Conservation (phyloP, 2,888 invertebrate genomes). For the Chrysolina oricalcia region DNA sequence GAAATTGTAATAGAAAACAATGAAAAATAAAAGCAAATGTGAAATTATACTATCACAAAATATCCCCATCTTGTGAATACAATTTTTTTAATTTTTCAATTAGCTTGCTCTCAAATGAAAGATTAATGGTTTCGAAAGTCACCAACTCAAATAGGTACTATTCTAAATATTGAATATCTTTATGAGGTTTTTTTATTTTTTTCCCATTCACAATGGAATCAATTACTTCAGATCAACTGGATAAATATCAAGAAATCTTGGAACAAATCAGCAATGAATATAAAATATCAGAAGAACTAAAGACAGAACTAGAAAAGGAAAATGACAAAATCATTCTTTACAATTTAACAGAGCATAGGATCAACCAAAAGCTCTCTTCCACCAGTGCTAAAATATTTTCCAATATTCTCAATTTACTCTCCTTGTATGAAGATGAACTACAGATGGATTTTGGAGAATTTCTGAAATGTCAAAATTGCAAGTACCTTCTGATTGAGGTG, state of each 20-base stretch:
- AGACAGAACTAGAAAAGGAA: slow-evolving; percentile 56
- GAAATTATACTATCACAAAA: no score
- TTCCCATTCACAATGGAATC: slow-evolving; percentile 54
- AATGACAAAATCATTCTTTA: slow-evolving; percentile 60
- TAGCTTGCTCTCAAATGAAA: no score
- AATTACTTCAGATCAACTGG: slow-evolving; percentile 54
- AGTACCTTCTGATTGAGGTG: slow-evolving; percentile 66
- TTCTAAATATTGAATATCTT: no score
- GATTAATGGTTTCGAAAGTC: no score
- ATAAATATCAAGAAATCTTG: slow-evolving; percentile 62
- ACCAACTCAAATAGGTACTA: no score
- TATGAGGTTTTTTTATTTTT: no score
- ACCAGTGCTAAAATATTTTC: slow-evolving; percentile 64
- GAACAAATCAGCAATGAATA: slow-evolving; percentile 63
- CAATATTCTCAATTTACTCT: slow-evolving; percentile 59
- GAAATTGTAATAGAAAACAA: no score
- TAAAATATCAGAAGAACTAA: slow-evolving; percentile 58
- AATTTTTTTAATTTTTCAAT: no score
- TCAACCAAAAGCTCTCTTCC: slow-evolving; percentile 59
- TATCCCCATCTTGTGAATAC: no score
- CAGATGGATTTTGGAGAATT: slow-evolving; percentile 49
- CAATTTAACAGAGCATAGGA: slow-evolving; percentile 55
- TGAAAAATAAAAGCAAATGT: no score
- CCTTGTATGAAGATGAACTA: slow-evolving; percentile 60
- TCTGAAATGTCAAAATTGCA: slow-evolving; percentile 50